Evolutionary conservation across 1,140 invertebrate genomes (phyloP), one percentile per base, ranked within the genome.

Genomic region (Formica exsecta): DNA sequence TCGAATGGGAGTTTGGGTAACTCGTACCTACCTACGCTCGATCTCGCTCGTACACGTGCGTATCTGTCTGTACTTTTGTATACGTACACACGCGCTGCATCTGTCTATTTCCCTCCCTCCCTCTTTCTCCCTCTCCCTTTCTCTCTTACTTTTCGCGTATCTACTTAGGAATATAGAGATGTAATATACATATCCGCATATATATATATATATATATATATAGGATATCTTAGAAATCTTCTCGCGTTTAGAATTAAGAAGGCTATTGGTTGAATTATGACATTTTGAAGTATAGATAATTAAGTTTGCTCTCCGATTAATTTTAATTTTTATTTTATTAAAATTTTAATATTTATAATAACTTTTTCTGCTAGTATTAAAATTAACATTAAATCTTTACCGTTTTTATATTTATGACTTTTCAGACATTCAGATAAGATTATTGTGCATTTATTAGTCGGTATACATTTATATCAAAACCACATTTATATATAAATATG

Each of bases 1-100:
- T 91, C 90, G 88, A 91, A 91, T 91, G 88, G 90, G 90, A 91
- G 90, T 91, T 91, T 91, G 88, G 90, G 83, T 91, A 91, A 91
- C 90, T 91, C 90, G 83, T 86, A 89, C 85, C 89, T 86, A 89
- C 85, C 89, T 88, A 90, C 68, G 36, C 48, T 59, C 64, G 61
- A 88, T 90, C 89, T 85, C 83, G 59, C 61, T 68, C 77, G 70
- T 38, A 32, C 22, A 44, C 80, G 68, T 64, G 51, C 38, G 76
- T 86, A 65, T 38, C 54, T 66, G 64, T 19, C 59, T 44, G 57
- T 76, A 86, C 48, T 29, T 32, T 68, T 59, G 65, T 61, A 59
- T 41, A 65, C 22, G 62, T 77, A 86, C 44, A 83, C 41, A 48
- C 73, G 41, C 80, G 70, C 59, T 85, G 61, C 74, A 32, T 81